Evolutionary conservation across 2,113 vertebrate species (phyloP).

Genomic region (Telmatochromis bifrenatus): DNA sequence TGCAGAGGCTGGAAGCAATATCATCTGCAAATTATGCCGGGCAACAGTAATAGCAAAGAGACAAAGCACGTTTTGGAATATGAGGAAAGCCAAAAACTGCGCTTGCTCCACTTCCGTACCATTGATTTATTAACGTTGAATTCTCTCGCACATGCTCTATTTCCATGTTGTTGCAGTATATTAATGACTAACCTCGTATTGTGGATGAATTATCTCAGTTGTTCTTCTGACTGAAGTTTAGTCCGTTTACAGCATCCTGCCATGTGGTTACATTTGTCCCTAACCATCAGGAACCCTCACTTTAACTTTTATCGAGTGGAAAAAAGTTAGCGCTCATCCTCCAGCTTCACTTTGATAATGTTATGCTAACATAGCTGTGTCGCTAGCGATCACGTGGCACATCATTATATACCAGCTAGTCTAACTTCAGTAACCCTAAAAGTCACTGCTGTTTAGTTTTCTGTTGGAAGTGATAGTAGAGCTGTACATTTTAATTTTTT

Average conservation of each 20-base stretch:
- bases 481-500: not conserved
- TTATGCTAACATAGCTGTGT: not conserved
- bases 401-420: not conserved
- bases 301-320: not conserved
- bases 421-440: not conserved
- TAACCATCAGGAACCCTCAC: not conserved
- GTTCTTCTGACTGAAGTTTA: not conserved
- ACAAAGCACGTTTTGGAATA: not conserved
- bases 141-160: not conserved
- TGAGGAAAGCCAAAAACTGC: not conserved
- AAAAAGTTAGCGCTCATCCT: not conserved
- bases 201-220: not conserved
- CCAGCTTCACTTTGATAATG: not conserved
- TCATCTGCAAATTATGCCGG: not conserved
- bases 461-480: not conserved
- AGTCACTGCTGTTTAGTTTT: not conserved
- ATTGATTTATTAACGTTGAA: not conserved
- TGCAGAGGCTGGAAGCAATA: not conserved
- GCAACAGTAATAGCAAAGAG: not conserved
- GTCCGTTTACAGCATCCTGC: not conserved
- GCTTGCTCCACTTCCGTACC: not conserved
- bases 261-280: not conserved
- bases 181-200: not conserved
- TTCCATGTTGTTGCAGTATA: not conserved
- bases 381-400: not conserved